Evolutionary conservation across 2,797 vertebrate genomes (phyloP), one percentile per base, ranked within the genome.

Genomic region (Amblyopsis hoosieri): DNA sequence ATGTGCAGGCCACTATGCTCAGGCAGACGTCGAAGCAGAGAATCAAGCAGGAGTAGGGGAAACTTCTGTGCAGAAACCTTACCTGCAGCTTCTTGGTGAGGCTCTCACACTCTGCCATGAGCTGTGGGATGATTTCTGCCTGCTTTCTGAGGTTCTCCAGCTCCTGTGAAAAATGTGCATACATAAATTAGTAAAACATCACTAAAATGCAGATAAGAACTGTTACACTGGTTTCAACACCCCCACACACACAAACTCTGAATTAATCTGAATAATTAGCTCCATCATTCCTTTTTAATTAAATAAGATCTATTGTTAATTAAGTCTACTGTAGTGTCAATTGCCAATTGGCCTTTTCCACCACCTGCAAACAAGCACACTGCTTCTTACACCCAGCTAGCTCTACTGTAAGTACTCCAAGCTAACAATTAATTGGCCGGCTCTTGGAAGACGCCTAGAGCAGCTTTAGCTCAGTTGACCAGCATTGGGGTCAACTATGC

Each of bases 71-170:
- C 58, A 52, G 65, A 55, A 45, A 64, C 72, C 72, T 4, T 91
- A 98, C 97, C 96, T 97, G 94, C 64, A 98, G 81, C 87, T 98
- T 97, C 65, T 92, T 64, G 14, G 93, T 94, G 82, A 97, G 90
- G 69, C 81, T 90, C 77, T 98, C 96, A 57, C 96, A 98, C 90
- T 99, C 95, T 0, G 92, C 91, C 95, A 98, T 95, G 54, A 99
- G 94, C 85, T 98, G 94, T 60, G 97, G 96, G 88, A 98, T 96
- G 78, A 96, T 93, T 92, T 98, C 96, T 29, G 96, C 95, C 77
- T 98, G 97, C 83, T 95, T 96, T 79, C 95, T 94, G 78, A 99
- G 93, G 73, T 96, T 96, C 80, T 95, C 95, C 86, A 99, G 79
- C 82, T 99, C 97, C 97, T 98, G 85, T 12, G 23, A 14, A 45